Conservation (phyloP, 1,140 invertebrate species). For the Campoletis sonorensis region DNA sequence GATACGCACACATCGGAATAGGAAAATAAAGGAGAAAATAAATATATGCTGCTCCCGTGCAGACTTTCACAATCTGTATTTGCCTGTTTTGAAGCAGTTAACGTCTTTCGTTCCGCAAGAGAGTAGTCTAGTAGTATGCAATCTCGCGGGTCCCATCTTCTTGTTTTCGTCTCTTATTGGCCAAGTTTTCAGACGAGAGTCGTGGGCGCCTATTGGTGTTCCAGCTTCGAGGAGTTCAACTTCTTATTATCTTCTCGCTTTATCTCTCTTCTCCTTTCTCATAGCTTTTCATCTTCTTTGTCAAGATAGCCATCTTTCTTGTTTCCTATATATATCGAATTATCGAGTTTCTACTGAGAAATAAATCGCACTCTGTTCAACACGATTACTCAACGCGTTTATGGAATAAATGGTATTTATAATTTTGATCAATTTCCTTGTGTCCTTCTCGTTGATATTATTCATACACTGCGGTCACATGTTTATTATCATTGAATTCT, state of each 20-base stretch:
- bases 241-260: neutral
- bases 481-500: too few relatives aligned
- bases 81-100: slow-evolving; percentile 61
- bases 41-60: slow-evolving; percentile 7
- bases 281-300: slow-evolving; percentile 26
- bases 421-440: too few relatives aligned
- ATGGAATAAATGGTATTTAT: too few relatives aligned
- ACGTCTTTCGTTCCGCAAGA: slow-evolving; percentile 50
- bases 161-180: slow-evolving; percentile 66
- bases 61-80: slow-evolving; percentile 36
- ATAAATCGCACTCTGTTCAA: slow-evolving; percentile 27
- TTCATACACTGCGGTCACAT: neutral
- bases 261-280: slow-evolving; percentile 1
- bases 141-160: slow-evolving; percentile 57
- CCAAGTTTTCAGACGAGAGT: slow-evolving; percentile 66
- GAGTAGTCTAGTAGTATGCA: slow-evolving; percentile 56
- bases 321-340: neutral
- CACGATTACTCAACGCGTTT: too few relatives aligned
- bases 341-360: neutral
- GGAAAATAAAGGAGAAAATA: neutral
- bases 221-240: slow-evolving; percentile 57
- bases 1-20: neutral
- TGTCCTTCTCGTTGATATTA: too few relatives aligned
- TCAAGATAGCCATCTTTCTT: neutral
- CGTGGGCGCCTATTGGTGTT: slow-evolving; percentile 56